Evolutionary conservation across 2,113 vertebrate species (phyloP).

Genomic region (Thermophis baileyi): DNA sequence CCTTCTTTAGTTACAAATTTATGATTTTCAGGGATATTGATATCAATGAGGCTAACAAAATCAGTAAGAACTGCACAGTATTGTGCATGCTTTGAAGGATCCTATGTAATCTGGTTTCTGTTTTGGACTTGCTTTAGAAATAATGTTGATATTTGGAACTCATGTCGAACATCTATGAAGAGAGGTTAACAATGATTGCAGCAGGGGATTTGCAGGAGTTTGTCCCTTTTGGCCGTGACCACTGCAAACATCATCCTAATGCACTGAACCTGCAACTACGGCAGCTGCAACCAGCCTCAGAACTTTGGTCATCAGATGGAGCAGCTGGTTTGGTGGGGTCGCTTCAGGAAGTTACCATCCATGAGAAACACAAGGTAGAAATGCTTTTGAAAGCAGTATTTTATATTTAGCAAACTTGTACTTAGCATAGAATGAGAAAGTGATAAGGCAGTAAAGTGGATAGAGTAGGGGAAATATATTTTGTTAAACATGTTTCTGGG

Average conservation of each 20-base stretch:
- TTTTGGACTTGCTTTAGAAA: constrained; percentile 75
- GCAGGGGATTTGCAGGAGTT: constrained; percentile 98
- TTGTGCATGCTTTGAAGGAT: not conserved
- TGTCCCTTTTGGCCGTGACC: constrained; percentile 94
- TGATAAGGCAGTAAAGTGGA: not conserved
- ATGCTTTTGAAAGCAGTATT: constrained; percentile 4
- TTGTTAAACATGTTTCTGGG: not conserved
- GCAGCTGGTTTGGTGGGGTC: constrained; percentile 92
- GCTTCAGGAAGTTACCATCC: constrained; percentile 92
- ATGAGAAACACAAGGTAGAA: constrained; percentile 84
- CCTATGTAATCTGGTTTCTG: not conserved
- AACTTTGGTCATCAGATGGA: constrained; percentile 94
- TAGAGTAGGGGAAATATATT: not conserved
- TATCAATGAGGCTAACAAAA: not conserved
- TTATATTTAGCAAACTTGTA: not conserved
- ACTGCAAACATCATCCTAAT: constrained; percentile 95
- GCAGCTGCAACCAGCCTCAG: constrained; percentile 93
- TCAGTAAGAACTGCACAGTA: not conserved
- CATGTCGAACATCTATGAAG: constrained; percentile 99
- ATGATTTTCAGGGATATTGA: not conserved
- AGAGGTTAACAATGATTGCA: constrained; percentile 98
- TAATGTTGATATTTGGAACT: constrained; percentile 99
- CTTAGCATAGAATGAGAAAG: not conserved
- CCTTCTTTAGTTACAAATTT: not conserved
- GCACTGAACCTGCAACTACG: constrained; percentile 93